phyloP scores from a whole-genome alignment of 2,113 vertebrate genomes.

The Syrrhaptes paradoxus region DNA sequence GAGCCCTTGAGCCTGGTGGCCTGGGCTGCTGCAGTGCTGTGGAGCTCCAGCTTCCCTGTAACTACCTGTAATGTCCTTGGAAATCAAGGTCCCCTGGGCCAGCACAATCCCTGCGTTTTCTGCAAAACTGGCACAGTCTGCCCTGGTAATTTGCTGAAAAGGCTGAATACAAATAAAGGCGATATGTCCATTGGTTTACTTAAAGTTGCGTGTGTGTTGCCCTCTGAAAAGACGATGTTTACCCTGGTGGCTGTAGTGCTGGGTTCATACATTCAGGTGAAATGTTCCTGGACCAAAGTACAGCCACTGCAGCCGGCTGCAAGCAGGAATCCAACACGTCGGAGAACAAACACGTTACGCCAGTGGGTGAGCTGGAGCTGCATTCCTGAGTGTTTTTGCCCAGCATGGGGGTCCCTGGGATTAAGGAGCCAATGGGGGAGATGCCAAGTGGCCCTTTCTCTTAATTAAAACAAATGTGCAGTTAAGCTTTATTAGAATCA shows the following conservation, averaged over 20 bases:
- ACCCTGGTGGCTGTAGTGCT: not conserved
- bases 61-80: not conserved
- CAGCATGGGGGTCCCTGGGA: not conserved
- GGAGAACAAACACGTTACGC: slow-evolving; percentile 30
- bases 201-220: not conserved
- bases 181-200: not conserved
- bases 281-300: slow-evolving; percentile 61
- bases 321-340: not conserved
- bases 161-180: not conserved
- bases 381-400: slow-evolving; percentile 50
- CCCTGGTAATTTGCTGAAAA: not conserved
- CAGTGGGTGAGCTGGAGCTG: slow-evolving; percentile 24
- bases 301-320: not conserved
- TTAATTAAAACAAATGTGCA: not conserved
- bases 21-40: not conserved
- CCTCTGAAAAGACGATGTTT: slow-evolving; percentile 2
- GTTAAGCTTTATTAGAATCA: not conserved
- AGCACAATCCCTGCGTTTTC: not conserved
- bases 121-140: not conserved
- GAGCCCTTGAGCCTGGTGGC: not conserved
- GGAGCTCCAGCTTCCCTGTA: not conserved
- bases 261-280: not conserved
- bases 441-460: not conserved
- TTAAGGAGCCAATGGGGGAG: not conserved
- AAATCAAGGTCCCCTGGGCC: not conserved